Conservation (phyloP, 2,888 invertebrate species). For the Acrobeloides nanus region DNA sequence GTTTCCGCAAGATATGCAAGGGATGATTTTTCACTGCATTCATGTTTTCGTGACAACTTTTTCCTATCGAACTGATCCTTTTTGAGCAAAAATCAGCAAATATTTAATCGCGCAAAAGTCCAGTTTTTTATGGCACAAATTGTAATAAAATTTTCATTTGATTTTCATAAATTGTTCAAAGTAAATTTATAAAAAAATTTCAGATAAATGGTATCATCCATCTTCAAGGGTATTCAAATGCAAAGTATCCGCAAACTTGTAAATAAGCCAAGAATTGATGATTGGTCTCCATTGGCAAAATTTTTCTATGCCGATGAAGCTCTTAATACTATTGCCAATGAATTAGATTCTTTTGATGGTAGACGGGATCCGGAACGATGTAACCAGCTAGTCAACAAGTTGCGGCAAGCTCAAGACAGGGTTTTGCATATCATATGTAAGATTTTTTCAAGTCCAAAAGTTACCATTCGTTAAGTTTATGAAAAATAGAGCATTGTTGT, state of each 20-base stretch:
- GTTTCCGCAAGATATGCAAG: too few relatives aligned
- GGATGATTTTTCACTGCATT: too few relatives aligned
- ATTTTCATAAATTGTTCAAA: conserved; percentile 6
- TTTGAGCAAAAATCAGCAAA: neutral
- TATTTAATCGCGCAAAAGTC: neutral
- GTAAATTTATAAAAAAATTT: too few relatives aligned
- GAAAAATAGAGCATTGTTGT: too few relatives aligned
- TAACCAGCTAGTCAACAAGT: conserved; percentile 83
- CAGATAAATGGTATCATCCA: too few relatives aligned
- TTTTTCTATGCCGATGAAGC: conserved; percentile 98
- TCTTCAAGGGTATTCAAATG: too few relatives aligned
- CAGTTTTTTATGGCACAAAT: neutral
- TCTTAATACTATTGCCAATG: conserved; percentile 81
- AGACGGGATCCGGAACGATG: conserved; percentile 94
- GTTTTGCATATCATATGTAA: conserved; percentile 52
- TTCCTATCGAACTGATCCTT: too few relatives aligned
- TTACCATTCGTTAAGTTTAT: too few relatives aligned
- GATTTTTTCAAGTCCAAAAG: conserved; percentile 8
- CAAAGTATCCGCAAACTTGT: conserved; percentile 49
- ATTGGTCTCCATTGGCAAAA: conserved; percentile 49
- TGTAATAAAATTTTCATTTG: conserved; percentile 6
- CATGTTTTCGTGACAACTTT: too few relatives aligned
- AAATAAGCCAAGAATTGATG: conserved; percentile 50
- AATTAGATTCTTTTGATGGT: conserved; percentile 98
- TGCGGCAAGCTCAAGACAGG: conserved; percentile 74